Conservation (phyloP, 2,888 invertebrate species). For the Druceiella hillmani region DNA sequence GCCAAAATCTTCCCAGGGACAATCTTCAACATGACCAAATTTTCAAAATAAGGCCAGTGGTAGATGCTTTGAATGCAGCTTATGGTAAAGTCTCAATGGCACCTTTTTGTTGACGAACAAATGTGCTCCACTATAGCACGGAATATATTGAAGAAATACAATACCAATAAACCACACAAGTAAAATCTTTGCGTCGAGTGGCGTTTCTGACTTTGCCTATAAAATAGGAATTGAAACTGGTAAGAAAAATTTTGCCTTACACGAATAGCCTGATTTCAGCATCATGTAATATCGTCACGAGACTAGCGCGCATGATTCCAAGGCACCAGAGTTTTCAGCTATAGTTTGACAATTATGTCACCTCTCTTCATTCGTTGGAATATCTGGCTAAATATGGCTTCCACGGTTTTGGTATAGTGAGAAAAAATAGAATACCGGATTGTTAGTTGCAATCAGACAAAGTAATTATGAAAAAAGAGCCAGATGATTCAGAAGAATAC, state of each 20-base stretch:
- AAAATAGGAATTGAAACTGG: conserved; percentile 21
- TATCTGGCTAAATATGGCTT: no score
- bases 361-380: no score
- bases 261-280: conserved; percentile 15
- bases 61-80: no score
- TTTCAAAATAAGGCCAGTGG: conserved; percentile 23
- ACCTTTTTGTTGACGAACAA: conserved; percentile 27
- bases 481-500: conserved; percentile 22
- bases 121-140: conserved; percentile 27
- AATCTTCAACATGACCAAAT: conserved; percentile 12
- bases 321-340: conserved; percentile 14
- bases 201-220: conserved; percentile 19
- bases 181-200: conserved; percentile 21
- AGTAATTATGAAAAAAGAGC: conserved; percentile 19
- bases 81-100: conserved; percentile 19
- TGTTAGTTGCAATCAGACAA: conserved; percentile 16
- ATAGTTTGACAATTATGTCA: conserved; percentile 24
- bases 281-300: conserved; percentile 21
- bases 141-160: conserved; percentile 27
- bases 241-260: conserved; percentile 7
- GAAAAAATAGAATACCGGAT: conserved; percentile 23
- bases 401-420: conserved; percentile 24
- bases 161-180: conserved; percentile 30
- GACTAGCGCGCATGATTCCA: conserved; percentile 17
- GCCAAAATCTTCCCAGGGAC: not conserved